Conservation (phyloP, 2,113 vertebrate genomes). For the Gallinago undulata region DNA sequence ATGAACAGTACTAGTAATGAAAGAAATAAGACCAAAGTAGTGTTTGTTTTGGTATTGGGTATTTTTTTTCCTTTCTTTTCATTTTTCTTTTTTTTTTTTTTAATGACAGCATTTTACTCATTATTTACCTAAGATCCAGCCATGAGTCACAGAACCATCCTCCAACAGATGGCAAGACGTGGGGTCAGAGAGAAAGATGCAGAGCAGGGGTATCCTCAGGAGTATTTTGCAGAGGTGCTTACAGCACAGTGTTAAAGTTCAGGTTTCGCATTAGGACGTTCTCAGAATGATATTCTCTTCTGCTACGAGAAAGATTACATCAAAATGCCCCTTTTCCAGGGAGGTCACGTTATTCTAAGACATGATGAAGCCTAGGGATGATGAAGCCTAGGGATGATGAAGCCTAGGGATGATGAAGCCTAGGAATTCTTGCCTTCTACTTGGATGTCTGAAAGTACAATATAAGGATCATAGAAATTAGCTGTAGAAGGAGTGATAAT, state of each 20-base stretch:
- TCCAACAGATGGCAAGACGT: background rate
- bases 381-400: no score
- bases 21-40: background rate
- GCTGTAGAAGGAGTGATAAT: background rate
- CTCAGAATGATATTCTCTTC: background rate
- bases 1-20: background rate
- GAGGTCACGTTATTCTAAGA: background rate
- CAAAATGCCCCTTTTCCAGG: no score
- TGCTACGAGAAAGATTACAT: background rate
- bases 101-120: background rate
- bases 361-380: no score
- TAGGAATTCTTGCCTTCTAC: background rate
- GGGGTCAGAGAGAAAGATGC: background rate
- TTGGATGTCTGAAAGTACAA: background rate
- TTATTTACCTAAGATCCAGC: background rate
- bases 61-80: background rate
- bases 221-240: background rate
- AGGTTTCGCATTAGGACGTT: background rate
- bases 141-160: background rate
- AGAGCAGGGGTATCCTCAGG: background rate
- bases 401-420: background rate
- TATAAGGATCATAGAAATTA: background rate
- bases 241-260: background rate
- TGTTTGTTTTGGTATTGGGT: background rate
- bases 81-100: no score